Evolutionary conservation across 2,113 vertebrate genomes (phyloP), one percentile per base, ranked within the genome.

Genomic region (Rattus rattus): DNA sequence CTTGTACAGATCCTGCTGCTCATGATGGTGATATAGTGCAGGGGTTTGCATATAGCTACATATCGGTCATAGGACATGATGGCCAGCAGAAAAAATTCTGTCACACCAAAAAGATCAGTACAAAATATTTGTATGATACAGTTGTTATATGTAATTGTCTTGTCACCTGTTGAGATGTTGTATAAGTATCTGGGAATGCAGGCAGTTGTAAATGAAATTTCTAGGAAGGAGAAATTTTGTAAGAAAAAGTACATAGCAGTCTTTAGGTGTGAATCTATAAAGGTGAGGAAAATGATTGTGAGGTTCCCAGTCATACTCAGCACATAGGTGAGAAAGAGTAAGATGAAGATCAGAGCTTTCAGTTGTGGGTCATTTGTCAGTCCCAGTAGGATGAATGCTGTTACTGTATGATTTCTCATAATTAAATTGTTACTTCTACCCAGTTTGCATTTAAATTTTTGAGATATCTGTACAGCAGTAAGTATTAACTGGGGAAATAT

Each of bases 61-160:
- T 97, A 96, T 1, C 89, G 79, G 49, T 98, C 97, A 30, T 96
- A 98, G 56, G 97, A 98, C 98, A 97, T 98, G 65, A 52, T 86
- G 4, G 96, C 90, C 1, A 98, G 59, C 2, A 98, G 91, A 43
- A 97, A 97, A 89, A 97, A 97, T 30, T 98, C 96, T 5, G 95
- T 81, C 49, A 85, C 63, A 81, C 61, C 83, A 54, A 86, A 47
- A 52, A 97, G 77, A 87, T 97, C 88, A n/a, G 87, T 88, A 86
- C 88, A 70, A 91, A 85, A 98, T 0, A 97, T 43, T 70, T 98
- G 96, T 13, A 10, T 47, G 47, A 33, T 43, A 70, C 97, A 98
- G 0, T 16, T 54, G 10, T 90, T 17, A 9, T 97, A 93, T 11
- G 96, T 92, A 49, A 98, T 94, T 17, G 28, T 90, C 0, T 79